These are phyloP conservation scores for Auanema freiburgensis DNA, from an alignment of 2,888 invertebrate species.

Conservation along the genomic window DNA sequence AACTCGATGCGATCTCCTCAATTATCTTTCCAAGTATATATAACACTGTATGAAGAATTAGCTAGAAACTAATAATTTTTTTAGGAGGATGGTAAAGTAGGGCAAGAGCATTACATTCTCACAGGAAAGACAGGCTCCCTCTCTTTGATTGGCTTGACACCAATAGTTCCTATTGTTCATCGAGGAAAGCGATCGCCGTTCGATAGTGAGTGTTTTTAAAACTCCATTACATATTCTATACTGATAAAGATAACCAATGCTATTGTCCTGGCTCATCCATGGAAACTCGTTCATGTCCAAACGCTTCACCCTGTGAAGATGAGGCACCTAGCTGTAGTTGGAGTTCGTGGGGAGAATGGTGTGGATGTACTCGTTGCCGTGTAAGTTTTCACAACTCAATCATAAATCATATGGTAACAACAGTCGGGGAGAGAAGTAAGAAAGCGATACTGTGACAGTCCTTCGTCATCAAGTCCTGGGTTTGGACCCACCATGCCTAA, in stretches of 20 bases:
- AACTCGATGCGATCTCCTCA: slow-evolving; percentile 23
- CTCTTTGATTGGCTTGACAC: slow-evolving; percentile 22
- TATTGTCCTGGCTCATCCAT: slow-evolving; percentile 40
- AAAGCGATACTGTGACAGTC: slow-evolving; percentile 42
- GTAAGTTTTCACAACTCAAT: slow-evolving; percentile 14
- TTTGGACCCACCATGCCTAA: slow-evolving; percentile 31
- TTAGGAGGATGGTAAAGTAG: too few species aligned
- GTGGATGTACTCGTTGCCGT: slow-evolving; percentile 47
- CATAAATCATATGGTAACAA: slow-evolving; percentile 7
- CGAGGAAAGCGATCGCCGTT: slow-evolving; percentile 29
- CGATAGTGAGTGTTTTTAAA: slow-evolving; percentile 1
- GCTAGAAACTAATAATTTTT: too few species aligned
- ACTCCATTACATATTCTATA: not conserved
- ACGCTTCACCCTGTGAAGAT: slow-evolving; percentile 26
- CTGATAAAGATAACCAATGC: slow-evolving; percentile 21
- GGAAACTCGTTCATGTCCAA: slow-evolving; percentile 33
- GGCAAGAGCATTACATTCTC: not conserved
- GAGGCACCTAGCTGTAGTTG: slow-evolving; percentile 37
- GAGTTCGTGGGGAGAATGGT: slow-evolving; percentile 50
- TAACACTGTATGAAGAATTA: too few species aligned
- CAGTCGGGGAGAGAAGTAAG: slow-evolving; percentile 43
- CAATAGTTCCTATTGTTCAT: slow-evolving; percentile 40
- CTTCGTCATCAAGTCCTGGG: slow-evolving; percentile 1
- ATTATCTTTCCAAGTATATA: slow-evolving; percentile 29
- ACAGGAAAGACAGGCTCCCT: slow-evolving; percentile 1